These are phyloP conservation scores for Steinernema feltiae DNA, from an alignment of 1,140 invertebrate genomes.

Conservation along the genomic window DNA sequence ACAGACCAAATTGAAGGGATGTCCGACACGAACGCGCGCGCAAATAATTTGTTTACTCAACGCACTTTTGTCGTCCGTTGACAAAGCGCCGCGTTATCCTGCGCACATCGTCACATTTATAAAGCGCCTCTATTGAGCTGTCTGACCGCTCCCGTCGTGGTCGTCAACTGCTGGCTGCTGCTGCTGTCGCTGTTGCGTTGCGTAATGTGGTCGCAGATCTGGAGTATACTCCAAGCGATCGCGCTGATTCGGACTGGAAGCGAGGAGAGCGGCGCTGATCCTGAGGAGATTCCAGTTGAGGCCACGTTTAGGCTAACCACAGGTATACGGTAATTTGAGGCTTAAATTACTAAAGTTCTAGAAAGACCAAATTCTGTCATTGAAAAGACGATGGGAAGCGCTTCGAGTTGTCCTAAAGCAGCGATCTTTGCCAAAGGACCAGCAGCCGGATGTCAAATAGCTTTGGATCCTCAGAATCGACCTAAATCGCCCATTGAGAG, in stretches of 20 bases:
- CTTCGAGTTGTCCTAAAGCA: constrained; percentile 18
- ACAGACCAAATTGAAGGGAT: too few species aligned
- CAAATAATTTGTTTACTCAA: neutral
- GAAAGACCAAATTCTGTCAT: neutral
- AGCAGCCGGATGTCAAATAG: constrained; percentile 21
- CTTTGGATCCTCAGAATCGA: constrained; percentile 40
- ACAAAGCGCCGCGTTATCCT: neutral
- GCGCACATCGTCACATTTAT: neutral
- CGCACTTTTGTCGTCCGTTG: neutral
- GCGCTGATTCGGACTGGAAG: neutral
- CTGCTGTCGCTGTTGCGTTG: neutral
- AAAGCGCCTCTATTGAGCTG: neutral
- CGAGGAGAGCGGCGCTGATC: neutral
- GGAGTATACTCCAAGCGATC: neutral
- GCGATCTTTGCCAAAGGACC: constrained; percentile 28
- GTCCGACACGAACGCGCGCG: neutral
- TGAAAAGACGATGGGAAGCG: neutral
- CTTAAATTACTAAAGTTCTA: neutral
- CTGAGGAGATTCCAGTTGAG: neutral
- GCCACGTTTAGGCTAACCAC: neutral
- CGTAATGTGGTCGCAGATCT: neutral
- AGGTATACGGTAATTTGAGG: neutral
- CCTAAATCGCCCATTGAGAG: constrained; percentile 32
- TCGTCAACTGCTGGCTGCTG: too few species aligned
- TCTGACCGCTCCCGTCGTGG: neutral